phyloP scores from a whole-genome alignment of 1,140 invertebrate species.

The Diachasma alloeum region DNA sequence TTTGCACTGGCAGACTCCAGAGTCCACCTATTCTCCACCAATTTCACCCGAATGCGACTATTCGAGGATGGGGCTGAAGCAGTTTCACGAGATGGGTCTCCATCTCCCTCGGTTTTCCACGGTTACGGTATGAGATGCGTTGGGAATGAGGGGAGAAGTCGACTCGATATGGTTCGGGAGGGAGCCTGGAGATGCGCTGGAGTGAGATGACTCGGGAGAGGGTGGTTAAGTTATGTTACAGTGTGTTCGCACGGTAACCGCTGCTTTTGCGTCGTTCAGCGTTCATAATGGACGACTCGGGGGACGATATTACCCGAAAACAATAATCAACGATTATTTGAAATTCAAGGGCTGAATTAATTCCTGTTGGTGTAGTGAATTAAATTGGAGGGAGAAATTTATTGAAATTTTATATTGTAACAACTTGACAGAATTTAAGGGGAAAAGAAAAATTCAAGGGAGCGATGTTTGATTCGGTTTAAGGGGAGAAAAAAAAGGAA shows the following conservation, averaged over 20 bases:
- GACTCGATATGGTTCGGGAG: not conserved
- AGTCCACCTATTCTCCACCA: conserved; percentile 34
- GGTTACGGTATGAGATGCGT: conserved; percentile 4
- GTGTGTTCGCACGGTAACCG: conserved; percentile 26
- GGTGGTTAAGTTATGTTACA: conserved; percentile 29
- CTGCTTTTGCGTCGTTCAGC: conserved; percentile 29
- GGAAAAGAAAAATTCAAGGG: too few species aligned
- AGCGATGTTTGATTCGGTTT: too few species aligned
- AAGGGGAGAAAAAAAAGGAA: too few species aligned
- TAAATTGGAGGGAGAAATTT: not conserved
- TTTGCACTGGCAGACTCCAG: conserved; percentile 11
- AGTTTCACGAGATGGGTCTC: conserved; percentile 1
- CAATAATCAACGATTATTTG: conserved; percentile 14
- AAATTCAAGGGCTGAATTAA: conserved; percentile 7
- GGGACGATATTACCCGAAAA: conserved; percentile 4
- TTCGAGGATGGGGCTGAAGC: not conserved
- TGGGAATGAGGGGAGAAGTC: not conserved
- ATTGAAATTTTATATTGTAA: not conserved
- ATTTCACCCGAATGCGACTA: conserved; percentile 24
- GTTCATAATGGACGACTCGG: conserved; percentile 25
- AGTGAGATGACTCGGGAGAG: not conserved
- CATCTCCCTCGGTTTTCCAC: not conserved
- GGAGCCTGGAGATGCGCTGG: not conserved
- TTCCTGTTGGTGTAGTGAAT: not conserved
- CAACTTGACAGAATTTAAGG: too few species aligned